Percentiles rank a stretch among this genome's conserved stretches.
Evolutionary conservation across 2,797 vertebrate species (phyloP).

Genomic region (Botia almorhae): DNA sequence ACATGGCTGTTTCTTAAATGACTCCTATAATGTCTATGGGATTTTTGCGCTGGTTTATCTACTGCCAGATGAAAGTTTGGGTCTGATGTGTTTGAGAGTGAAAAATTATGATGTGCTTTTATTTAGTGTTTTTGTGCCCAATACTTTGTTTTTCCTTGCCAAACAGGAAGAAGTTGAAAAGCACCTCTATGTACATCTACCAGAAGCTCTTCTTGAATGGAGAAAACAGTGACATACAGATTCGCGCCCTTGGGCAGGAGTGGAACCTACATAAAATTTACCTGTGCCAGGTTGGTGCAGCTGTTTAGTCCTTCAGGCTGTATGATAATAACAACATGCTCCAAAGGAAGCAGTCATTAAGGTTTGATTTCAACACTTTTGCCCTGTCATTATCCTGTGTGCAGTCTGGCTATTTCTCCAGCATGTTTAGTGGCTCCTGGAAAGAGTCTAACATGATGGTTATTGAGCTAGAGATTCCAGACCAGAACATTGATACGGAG

Average conservation of each 20-base stretch:
- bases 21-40: too few relatives aligned
- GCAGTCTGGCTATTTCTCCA: constrained; percentile 97
- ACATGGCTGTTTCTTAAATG: too few relatives aligned
- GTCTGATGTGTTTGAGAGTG: too few relatives aligned
- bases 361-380: background rate
- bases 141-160: background rate
- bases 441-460: constrained; percentile 94
- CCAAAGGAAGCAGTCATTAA: background rate
- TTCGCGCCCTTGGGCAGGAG: constrained; percentile 93
- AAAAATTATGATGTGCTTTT: background rate
- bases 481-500: constrained; percentile 96
- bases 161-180: constrained; percentile 94
- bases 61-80: too few relatives aligned
- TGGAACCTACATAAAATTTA: constrained; percentile 98
- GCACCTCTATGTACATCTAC: constrained; percentile 96
- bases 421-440: constrained; percentile 99
- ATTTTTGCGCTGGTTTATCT: too few relatives aligned
- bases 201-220: constrained; percentile 96
- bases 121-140: background rate
- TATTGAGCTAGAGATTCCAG: constrained; percentile 95
- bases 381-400: background rate
- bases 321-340: background rate
- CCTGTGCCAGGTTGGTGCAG: constrained; percentile 88
- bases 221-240: constrained; percentile 95
- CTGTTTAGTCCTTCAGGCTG: background rate